phyloP scores from a whole-genome alignment of 2,113 vertebrate species.

The Platanista minor region DNA sequence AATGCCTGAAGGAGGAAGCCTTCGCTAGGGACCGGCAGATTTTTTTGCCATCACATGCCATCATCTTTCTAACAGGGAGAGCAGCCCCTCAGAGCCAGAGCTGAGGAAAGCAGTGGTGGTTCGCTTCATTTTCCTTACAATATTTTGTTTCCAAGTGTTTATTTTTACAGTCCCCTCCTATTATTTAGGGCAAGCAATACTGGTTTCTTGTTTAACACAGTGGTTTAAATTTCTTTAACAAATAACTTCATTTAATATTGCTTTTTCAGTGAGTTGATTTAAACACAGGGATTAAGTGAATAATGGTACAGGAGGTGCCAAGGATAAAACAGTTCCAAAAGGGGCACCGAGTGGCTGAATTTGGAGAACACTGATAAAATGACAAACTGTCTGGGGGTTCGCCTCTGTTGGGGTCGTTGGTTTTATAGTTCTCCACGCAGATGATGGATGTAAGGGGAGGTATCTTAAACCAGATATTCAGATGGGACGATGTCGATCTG shows the following conservation, averaged over 20 bases:
- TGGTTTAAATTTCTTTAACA: constrained; percentile 17
- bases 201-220: background rate
- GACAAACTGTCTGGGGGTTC: background rate
- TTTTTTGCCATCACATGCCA: background rate
- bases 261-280: background rate
- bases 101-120: background rate
- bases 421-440: background rate
- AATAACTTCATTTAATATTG: constrained; percentile 6
- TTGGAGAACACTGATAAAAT: background rate
- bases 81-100: background rate
- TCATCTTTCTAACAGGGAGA: background rate
- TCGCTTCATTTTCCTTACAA: background rate
- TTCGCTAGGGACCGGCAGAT: too few species aligned
- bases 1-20: background rate
- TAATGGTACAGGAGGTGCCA: background rate
- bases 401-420: background rate
- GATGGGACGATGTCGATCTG: too few species aligned
- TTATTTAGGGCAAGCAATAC: background rate
- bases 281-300: background rate
- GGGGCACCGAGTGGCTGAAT: background rate
- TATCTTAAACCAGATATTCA: background rate
- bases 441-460: background rate
- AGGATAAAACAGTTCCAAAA: background rate
- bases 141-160: constrained; percentile 44
- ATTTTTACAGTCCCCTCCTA: constrained; percentile 37